phyloP scores from a whole-genome alignment of 2,113 vertebrate species.

The cat (Felis catus) region DNA sequence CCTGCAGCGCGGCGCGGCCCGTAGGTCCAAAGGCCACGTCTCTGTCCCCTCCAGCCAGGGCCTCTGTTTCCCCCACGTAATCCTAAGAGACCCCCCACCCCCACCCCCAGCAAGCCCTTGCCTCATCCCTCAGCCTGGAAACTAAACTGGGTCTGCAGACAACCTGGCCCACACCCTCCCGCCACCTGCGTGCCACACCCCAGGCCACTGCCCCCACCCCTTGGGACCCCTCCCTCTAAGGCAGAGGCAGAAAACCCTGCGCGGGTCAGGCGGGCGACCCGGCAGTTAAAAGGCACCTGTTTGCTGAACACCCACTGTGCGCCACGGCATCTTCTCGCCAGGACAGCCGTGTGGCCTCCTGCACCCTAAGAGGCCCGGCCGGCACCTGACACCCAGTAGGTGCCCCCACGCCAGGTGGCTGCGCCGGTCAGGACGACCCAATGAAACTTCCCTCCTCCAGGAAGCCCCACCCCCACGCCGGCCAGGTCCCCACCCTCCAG shows the following conservation, averaged over 20 bases:
- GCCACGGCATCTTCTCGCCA: accelerated
- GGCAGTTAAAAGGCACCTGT: accelerated
- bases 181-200: conserved; percentile 35
- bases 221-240: neutral
- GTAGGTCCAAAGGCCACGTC: neutral
- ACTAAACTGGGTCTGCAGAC: neutral
- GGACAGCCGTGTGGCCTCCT: neutral
- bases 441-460: neutral
- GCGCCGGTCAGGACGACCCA: neutral
- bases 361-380: neutral
- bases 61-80: no score
- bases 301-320: neutral
- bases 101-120: neutral
- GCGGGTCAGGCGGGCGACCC: neutral
- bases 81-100: neutral
- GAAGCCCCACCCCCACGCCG: neutral
- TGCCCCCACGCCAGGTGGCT: accelerated
- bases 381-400: neutral
- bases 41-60: neutral
- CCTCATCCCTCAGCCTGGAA: neutral
- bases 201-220: neutral
- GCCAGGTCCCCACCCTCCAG: neutral
- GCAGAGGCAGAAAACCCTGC: neutral
- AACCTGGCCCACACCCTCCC: neutral
- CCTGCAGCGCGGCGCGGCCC: neutral